Evolutionary conservation across 1,140 invertebrate genomes (phyloP).

Genomic region (Solenopsis fugax): DNA sequence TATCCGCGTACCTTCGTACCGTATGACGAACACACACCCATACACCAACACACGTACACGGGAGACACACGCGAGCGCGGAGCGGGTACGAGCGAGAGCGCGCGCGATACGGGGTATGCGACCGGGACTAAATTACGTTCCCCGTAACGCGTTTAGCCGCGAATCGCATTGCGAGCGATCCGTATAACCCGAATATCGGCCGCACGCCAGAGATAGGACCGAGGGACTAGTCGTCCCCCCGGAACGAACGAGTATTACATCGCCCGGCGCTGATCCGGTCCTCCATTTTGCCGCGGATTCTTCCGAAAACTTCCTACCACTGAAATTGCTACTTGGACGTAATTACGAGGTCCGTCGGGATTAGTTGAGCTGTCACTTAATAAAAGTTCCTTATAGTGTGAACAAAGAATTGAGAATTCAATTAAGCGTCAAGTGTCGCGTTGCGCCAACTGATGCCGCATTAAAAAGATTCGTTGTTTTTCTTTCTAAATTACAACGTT

Average conservation of each 20-base stretch:
- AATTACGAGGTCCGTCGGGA: not conserved
- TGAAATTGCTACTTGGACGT: slow-evolving; percentile 36
- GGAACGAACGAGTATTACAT: slow-evolving; percentile 71
- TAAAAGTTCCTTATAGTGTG: not conserved
- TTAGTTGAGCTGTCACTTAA: not conserved
- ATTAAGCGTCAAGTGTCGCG: not conserved
- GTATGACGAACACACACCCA: not conserved
- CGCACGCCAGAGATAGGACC: slow-evolving; percentile 75
- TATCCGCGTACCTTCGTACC: too few relatives aligned
- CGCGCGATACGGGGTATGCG: slow-evolving; percentile 73
- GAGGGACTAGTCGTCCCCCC: slow-evolving; percentile 65
- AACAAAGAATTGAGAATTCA: not conserved
- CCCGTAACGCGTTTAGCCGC: slow-evolving; percentile 85
- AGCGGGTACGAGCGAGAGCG: slow-evolving; percentile 64
- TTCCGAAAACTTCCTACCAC: not conserved
- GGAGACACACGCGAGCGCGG: slow-evolving; percentile 10
- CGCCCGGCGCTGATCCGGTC: slow-evolving; percentile 56
- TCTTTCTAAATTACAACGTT: not conserved
- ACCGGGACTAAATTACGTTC: slow-evolving; percentile 84
- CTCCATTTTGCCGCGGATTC: slow-evolving; percentile 63
- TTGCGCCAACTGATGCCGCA: not conserved
- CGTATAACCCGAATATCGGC: slow-evolving; percentile 84
- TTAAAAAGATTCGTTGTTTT: not conserved
- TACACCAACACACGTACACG: not conserved
- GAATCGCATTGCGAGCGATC: slow-evolving; percentile 85